These are phyloP conservation scores for Melanotaenia maccullochi DNA, from an alignment of 2,797 vertebrate genomes.

Conservation along the genomic window DNA sequence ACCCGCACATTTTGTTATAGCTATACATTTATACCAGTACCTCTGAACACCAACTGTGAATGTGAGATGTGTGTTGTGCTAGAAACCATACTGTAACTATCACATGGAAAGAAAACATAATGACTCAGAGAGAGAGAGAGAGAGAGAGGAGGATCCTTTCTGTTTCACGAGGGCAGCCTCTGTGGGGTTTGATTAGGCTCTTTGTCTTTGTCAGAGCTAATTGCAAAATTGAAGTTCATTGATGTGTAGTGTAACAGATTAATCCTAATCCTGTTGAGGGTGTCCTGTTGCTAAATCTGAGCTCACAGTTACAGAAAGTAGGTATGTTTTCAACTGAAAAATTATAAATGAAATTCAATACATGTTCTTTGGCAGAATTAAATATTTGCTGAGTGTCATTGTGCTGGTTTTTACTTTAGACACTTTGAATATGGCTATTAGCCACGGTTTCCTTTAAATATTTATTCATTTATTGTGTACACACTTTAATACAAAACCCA, in stretches of 20 bases:
- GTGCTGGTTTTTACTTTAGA: background rate
- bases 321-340: conserved; percentile 7
- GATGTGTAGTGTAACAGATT: conserved; percentile 8
- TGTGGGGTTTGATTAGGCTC: conserved; percentile 19
- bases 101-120: background rate
- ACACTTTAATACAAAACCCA: too few species aligned
- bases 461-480: too few species aligned
- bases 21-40: background rate
- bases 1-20: background rate
- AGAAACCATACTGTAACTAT: conserved; percentile 23
- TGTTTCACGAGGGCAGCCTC: conserved; percentile 15
- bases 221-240: conserved; percentile 11
- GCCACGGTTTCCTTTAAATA: too few species aligned
- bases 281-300: background rate
- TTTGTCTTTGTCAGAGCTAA: conserved; percentile 13
- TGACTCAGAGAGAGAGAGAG: conserved; percentile 13
- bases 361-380: background rate
- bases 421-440: background rate
- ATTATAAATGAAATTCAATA: conserved; percentile 14
- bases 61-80: conserved; percentile 10
- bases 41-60: background rate
- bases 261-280: conserved; percentile 18
- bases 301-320: conserved; percentile 2
- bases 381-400: background rate
- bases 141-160: conserved; percentile 20